A percentile compares a stretch with the other conserved stretches of the same genome.
These are phyloP conservation scores for Netta rufina DNA, from an alignment of 2,797 vertebrate species.

Conservation along the genomic window DNA sequence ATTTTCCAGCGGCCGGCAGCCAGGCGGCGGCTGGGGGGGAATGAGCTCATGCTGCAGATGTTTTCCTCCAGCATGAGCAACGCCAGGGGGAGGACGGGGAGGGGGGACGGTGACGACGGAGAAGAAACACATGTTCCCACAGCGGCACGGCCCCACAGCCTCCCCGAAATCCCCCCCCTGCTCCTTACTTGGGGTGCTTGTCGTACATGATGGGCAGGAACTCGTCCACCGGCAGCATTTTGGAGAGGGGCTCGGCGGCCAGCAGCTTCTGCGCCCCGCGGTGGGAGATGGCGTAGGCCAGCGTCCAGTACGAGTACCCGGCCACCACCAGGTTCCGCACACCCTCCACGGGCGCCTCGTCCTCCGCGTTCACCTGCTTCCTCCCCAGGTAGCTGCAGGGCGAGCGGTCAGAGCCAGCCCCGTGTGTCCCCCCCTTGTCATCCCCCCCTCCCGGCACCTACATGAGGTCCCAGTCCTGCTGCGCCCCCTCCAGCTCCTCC, in stretches of 20 bases:
- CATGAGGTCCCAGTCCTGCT: slow-evolving; percentile 94
- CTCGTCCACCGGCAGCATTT: slow-evolving; percentile 96
- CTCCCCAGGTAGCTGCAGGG: slow-evolving; percentile 90
- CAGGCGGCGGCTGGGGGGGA: neutral
- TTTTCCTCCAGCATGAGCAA: slow-evolving; percentile 60
- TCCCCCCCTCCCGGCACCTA: slow-evolving; percentile 65
- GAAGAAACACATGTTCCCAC: slow-evolving; percentile 2
- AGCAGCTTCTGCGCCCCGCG: slow-evolving; percentile 92
- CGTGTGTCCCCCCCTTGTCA: accelerated
- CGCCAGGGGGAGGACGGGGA: accelerated
- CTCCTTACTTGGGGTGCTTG: slow-evolving; percentile 91
- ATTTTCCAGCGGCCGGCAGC: slow-evolving; percentile 32
- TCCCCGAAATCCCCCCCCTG: accelerated
- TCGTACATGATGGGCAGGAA: slow-evolving; percentile 98
- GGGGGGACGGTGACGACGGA: accelerated
- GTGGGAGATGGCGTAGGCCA: slow-evolving; percentile 90
- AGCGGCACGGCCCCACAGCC: accelerated
- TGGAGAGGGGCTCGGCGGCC: slow-evolving; percentile 87
- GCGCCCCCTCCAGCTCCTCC: slow-evolving; percentile 83
- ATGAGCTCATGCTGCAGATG: slow-evolving; percentile 70
- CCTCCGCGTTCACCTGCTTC: slow-evolving; percentile 90
- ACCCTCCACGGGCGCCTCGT: slow-evolving; percentile 83
- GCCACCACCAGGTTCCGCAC: slow-evolving; percentile 87
- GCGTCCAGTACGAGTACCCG: slow-evolving; percentile 94
- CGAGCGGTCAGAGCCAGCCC: neutral